A percentile compares a stretch with the other conserved stretches of the same genome.
phyloP scores from a whole-genome alignment of 2,113 vertebrate species.

The Nyctereutes procyonoides region DNA sequence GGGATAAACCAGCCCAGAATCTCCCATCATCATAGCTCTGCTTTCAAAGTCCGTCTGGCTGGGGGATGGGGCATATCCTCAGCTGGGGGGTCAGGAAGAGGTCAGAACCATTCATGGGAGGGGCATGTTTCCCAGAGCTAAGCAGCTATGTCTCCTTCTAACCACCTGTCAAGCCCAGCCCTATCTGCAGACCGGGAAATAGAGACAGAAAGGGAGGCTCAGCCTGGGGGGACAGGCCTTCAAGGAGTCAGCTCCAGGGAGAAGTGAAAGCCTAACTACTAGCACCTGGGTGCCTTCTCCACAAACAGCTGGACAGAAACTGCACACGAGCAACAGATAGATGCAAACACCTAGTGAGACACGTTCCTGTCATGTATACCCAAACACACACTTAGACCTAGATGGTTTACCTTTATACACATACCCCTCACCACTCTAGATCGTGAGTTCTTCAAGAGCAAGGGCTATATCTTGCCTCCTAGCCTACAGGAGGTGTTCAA shows the following conservation, averaged over 20 bases:
- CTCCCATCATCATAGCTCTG: slow-evolving; percentile 63
- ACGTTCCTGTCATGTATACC: neutral
- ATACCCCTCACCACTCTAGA: neutral
- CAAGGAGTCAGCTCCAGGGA: neutral
- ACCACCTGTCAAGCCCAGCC: slow-evolving; percentile 55
- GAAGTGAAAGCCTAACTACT: neutral
- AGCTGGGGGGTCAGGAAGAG: slow-evolving; percentile 75
- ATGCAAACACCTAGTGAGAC: neutral
- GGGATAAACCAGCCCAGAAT: slow-evolving; percentile 50
- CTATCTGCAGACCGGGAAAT: neutral
- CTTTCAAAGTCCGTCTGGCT: slow-evolving; percentile 41
- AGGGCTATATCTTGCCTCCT: neutral
- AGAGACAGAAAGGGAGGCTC: neutral
- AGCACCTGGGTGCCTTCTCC: neutral
- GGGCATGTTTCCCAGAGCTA: neutral
- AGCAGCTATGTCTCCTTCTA: slow-evolving; percentile 11
- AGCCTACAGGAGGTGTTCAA: neutral
- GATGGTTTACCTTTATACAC: neutral
- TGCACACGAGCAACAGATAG: neutral
- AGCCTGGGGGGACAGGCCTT: neutral
- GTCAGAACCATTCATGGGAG: slow-evolving; percentile 63
- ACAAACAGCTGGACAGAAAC: neutral
- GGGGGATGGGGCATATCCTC: neutral
- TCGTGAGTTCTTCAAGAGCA: slow-evolving; percentile 20
- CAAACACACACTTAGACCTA: neutral